Base-by-base conservation (phyloP, 2,797 vertebrate genomes). In the Phalloptychus januarius region DNA sequence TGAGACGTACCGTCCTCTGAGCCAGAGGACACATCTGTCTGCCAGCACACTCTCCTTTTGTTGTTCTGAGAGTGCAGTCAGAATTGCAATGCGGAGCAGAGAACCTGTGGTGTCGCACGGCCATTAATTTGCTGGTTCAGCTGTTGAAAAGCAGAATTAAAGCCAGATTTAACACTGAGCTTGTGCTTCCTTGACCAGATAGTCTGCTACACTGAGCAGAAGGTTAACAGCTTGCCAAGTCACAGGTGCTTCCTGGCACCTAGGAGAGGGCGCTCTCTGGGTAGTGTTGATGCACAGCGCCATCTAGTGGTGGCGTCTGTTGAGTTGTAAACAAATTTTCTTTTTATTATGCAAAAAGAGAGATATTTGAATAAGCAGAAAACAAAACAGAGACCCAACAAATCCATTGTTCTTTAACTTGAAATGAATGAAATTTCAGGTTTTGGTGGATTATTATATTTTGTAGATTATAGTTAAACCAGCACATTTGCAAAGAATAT, bases 211-310 rank as follows among this genome's bases (percentile, higher is more conserved):
- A 56, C 44, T 86, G 82, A 88, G 80, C 80, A 90, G 87, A 84
- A 56, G 52, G 87, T 76, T 74, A 85, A 76, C 86, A 89, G 81
- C 89, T 79, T 58, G 25, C 33, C 28, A 5, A 72, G 80, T 90
- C 88, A 81, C 93, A 94, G 93, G 91, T 94, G 89, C 84, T 78
- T 80, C 74, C 75, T 85, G 80, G 83, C 77, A 90, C 75, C 65
- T 77, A 61, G 72, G 23, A 23, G 63, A 25, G 50, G 52, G 5
- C 15, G 72, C 3, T 2, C 7, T 13, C 13, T 33, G 23, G 38
- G 71, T 25, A 75, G 2, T 31, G 5, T 78, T 79, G 54, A 71
- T 74, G 16, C 81, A 86, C 85, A 85, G 77, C 79, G 91, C 88
- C 92, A 87, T 58, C 92, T 90, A 85, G 88, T 92, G 94, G 88